These are phyloP conservation scores for Phalacrocorax carbo DNA, from an alignment of 2,113 vertebrate genomes.

Conservation along the genomic window DNA sequence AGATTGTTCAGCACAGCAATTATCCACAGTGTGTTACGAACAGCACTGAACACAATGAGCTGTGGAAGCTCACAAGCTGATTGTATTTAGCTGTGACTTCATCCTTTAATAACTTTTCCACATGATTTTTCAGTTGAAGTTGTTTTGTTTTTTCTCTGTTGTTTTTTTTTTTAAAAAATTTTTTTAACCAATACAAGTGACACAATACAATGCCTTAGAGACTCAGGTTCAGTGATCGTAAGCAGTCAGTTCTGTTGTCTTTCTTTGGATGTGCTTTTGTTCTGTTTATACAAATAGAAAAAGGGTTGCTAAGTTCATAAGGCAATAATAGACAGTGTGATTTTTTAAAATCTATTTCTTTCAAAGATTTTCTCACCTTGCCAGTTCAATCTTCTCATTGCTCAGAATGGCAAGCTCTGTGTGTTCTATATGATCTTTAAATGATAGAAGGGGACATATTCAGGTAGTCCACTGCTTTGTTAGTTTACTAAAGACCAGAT, in stretches of 20 bases:
- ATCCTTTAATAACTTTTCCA: slow-evolving; percentile 78
- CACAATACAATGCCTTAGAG: slow-evolving; percentile 74
- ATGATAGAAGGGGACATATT: neutral
- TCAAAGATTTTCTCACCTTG: neutral
- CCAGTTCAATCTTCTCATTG: neutral
- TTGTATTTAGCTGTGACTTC: slow-evolving; percentile 64
- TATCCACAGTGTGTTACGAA: neutral
- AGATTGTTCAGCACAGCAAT: slow-evolving; percentile 11
- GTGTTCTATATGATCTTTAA: neutral
- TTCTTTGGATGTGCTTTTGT: slow-evolving; percentile 72
- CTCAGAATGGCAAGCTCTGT: neutral
- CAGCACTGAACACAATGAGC: neutral
- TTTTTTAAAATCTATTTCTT: neutral
- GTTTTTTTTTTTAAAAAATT: neutral
- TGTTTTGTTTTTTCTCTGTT: neutral
- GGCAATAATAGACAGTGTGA: neutral
- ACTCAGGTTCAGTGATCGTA: slow-evolving; percentile 67
- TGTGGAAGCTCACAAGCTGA: slow-evolving; percentile 1
- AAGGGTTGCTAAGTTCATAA: slow-evolving; percentile 21
- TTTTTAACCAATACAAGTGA: slow-evolving; percentile 48
- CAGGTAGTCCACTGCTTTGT: neutral
- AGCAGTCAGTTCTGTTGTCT: slow-evolving; percentile 72
- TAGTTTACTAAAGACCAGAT: neutral
- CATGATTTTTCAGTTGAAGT: slow-evolving; percentile 55
- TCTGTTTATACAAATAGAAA: slow-evolving; percentile 51